Evolutionary conservation across 2,888 invertebrate genomes (phyloP).

Genomic region (Drosophila percnosoma): DNA sequence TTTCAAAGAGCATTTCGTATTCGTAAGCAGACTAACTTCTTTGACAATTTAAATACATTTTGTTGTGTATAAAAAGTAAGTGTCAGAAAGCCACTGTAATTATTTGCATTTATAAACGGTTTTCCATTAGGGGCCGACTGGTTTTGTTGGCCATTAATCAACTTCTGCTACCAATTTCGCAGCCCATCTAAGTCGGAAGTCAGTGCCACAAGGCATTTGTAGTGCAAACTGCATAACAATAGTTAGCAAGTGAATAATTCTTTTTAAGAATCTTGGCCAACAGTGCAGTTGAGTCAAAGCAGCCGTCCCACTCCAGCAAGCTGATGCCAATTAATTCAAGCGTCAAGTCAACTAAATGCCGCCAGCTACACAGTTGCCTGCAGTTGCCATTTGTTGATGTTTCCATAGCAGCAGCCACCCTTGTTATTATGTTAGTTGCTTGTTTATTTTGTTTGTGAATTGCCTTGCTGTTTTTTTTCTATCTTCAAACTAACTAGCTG

Average conservation of each 20-base stretch:
- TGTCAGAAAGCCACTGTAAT: background rate
- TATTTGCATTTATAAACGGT: background rate
- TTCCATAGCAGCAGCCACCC: constrained; percentile 18
- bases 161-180: background rate
- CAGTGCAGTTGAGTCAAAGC: background rate
- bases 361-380: constrained; percentile 51
- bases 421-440: constrained; percentile 34
- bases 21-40: background rate
- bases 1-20: background rate
- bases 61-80: background rate
- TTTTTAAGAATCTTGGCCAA: constrained; percentile 10
- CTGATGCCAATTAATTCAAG: constrained; percentile 65
- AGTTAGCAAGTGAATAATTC: background rate
- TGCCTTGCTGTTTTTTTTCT: constrained; percentile 39
- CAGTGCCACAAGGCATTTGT: constrained; percentile 9
- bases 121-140: background rate
- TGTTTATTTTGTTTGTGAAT: constrained; percentile 52
- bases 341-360: constrained; percentile 66
- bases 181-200: background rate
- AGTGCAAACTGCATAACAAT: constrained; percentile 12
- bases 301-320: background rate
- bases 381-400: constrained; percentile 38
- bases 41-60: background rate
- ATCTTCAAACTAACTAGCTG: constrained; percentile 31
- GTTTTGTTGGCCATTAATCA: background rate